Evolutionary conservation across 2,888 invertebrate species (phyloP), one percentile per base, ranked within the genome.

Genomic region (Troglohyphantes excavatus): DNA sequence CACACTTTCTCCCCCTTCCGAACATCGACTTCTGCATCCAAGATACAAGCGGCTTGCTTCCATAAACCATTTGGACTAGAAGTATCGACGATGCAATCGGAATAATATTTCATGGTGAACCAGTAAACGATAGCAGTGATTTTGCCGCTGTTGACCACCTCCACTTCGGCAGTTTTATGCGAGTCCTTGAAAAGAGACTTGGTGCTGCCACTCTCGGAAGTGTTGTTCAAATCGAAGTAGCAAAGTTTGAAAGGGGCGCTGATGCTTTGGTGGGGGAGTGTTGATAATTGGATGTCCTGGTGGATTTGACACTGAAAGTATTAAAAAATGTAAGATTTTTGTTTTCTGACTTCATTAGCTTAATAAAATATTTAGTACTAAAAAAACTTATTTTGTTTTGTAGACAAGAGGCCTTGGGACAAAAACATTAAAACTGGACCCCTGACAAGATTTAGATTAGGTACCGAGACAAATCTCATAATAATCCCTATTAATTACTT

Each of bases 251-350:
- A 39, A 46, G 90, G 85, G 33, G 85, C 61, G 26, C 75, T 86
- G 21, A 90, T 59, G n/a, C 82, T 81, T 75, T 75, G 27, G 46
- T 90, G 81, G 7, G 39, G 68, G 26, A 90, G 39, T 13, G 67
- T 70, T 13, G 85, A 90, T 23, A 68, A 82, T 26, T 85, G 75
- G 21, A 90, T 86, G 26, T 90, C 90, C 63, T 90, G 90, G 46
- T 90, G 90, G n/a, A 86, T 86, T 5, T 67, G 75, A 27, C 85
- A 81, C 90, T 90, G 23, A 13, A 76, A 76, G 13, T 17, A 67
- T n/a, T 23, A 67, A 26, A 29, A 21, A 72, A n/a, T 17, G 2
- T 46, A 68, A 9, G 33, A n/a, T 33, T 29, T 29, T 7, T 23
- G 3, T 67, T n/a, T 29, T 27, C 13, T 19, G 2, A 17, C 1